A percentile compares a stretch with the other conserved stretches of the same genome.
These are phyloP conservation scores for Schlechtendalia chinensis DNA, from an alignment of 1,140 invertebrate species.

Conservation along the genomic window DNA sequence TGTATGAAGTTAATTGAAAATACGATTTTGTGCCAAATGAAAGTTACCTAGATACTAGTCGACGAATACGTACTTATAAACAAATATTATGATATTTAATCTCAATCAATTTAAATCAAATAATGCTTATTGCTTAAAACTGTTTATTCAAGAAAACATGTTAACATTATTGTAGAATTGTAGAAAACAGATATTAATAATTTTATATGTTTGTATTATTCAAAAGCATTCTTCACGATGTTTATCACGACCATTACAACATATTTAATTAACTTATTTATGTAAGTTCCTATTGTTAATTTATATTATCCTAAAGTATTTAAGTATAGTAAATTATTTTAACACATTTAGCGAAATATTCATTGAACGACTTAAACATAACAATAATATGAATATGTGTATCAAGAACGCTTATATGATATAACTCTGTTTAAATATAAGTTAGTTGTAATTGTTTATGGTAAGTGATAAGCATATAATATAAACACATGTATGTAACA, in stretches of 20 bases:
- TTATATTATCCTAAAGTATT: not conserved
- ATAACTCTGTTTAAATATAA: no score
- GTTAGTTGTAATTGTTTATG: no score
- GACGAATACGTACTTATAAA: not conserved
- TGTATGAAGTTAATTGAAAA: not conserved
- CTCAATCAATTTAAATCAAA: not conserved
- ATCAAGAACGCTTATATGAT: not conserved
- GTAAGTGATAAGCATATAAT: no score
- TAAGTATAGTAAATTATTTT: not conserved
- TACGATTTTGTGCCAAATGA: slow-evolving; percentile 13
- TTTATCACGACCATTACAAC: not conserved
- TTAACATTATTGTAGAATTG: not conserved
- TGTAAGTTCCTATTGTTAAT: not conserved
- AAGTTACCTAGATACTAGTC: slow-evolving; percentile 10
- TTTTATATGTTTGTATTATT: not conserved
- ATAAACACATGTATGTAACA: no score
- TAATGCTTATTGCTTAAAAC: not conserved
- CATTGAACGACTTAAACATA: no score
- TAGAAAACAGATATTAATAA: not conserved
- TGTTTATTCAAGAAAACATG: not conserved
- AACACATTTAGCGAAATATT: no score
- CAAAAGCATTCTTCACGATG: no score
- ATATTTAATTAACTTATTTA: not conserved
- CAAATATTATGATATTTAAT: not conserved
- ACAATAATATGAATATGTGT: no score